These are phyloP conservation scores for Elephantulus edwardii DNA, from an alignment of 2,113 vertebrate species.

Conservation along the genomic window DNA sequence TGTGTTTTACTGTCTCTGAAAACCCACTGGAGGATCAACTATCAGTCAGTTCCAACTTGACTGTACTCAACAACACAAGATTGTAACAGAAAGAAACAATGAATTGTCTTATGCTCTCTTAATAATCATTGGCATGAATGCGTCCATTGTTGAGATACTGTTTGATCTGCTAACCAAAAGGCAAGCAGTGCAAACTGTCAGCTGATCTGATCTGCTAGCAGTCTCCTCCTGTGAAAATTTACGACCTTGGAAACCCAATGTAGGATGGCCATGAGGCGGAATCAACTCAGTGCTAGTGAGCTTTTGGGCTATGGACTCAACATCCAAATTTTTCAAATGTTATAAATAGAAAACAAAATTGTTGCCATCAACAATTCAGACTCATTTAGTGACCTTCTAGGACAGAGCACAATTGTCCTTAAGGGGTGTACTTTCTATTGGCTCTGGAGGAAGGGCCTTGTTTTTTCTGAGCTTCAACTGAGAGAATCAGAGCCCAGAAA, in stretches of 20 bases:
- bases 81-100: neutral
- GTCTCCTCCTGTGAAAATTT: too few relatives aligned
- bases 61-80: neutral
- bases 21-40: too few relatives aligned
- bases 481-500: neutral
- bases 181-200: too few relatives aligned
- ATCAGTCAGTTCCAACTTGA: too few relatives aligned
- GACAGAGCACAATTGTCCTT: neutral
- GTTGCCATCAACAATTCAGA: neutral
- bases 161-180: too few relatives aligned
- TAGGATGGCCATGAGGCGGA: too few relatives aligned
- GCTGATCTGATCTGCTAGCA: too few relatives aligned
- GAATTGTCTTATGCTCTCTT: neutral
- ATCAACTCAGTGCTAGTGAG: too few relatives aligned
- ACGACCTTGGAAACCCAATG: too few relatives aligned
- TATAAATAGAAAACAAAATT: neutral
- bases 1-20: too few relatives aligned
- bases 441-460: neutral
- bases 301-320: neutral
- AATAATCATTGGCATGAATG: neutral
- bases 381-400: neutral
- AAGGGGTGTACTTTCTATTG: neutral
- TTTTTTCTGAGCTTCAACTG: neutral
- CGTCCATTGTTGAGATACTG: neutral
- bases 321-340: neutral